phyloP scores from a whole-genome alignment of 2,113 vertebrate species.

The Halcyon senegalensis region DNA sequence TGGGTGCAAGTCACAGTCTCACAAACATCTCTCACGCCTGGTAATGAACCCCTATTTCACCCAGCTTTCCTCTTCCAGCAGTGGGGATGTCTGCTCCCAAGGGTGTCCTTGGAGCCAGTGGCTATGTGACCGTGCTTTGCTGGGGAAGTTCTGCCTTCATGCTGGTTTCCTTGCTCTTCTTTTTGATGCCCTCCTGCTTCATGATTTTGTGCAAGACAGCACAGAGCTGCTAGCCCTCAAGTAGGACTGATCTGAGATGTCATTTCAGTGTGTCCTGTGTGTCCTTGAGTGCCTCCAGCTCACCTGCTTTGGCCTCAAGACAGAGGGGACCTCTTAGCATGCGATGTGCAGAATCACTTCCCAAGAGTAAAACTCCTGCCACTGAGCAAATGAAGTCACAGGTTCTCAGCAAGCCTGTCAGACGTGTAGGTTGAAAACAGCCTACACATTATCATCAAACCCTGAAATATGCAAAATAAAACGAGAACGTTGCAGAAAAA shows the following conservation, averaged over 20 bases:
- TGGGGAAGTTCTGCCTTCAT: background rate
- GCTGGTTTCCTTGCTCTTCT: background rate
- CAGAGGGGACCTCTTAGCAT: fast-evolving
- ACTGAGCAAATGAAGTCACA: background rate
- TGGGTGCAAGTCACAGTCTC: background rate
- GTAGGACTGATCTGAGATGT: background rate
- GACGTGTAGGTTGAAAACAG: background rate
- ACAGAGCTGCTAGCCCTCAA: background rate
- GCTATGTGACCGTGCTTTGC: background rate
- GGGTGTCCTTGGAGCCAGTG: background rate
- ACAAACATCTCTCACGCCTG: background rate
- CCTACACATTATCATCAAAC: background rate
- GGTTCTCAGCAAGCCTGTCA: background rate
- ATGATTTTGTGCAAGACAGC: background rate
- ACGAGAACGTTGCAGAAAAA: background rate
- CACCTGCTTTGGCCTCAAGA: fast-evolving
- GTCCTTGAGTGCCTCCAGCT: background rate
- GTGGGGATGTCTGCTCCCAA: background rate
- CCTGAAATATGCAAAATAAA: background rate
- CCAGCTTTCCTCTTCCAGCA: background rate
- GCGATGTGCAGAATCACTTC: background rate
- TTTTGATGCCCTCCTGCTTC: background rate
- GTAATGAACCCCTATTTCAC: background rate
- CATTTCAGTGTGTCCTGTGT: background rate
- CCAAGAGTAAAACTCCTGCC: background rate